Conservation (phyloP, 2,888 invertebrate genomes). For the Lithophane ornitopus region DNA sequence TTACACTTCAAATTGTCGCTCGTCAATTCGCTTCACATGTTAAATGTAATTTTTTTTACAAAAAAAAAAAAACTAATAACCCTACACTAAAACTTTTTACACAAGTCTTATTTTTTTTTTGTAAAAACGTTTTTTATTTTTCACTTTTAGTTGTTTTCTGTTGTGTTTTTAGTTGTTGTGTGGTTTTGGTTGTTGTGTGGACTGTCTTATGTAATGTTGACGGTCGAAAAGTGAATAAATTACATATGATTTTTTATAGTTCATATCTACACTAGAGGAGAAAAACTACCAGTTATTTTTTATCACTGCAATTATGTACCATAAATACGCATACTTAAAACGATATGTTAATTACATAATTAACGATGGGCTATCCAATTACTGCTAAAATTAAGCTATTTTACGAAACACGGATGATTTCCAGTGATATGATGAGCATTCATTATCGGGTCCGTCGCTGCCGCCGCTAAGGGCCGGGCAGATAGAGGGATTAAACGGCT, state of each 20-base stretch:
- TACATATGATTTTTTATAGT: background rate
- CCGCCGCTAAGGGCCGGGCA: slow-evolving; percentile 40
- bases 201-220: no score
- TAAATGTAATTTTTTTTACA: no score
- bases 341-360: slow-evolving; percentile 36
- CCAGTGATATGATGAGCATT: slow-evolving; percentile 50
- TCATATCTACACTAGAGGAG: background rate
- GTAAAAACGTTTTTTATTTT: no score
- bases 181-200: no score
- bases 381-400: slow-evolving; percentile 52
- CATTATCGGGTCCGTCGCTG: slow-evolving; percentile 36
- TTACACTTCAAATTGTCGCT: background rate
- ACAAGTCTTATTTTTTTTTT: no score
- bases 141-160: no score
- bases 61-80: no score
- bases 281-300: slow-evolving; percentile 14
- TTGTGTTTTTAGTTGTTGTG: no score
- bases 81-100: no score
- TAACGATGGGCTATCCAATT: slow-evolving; percentile 50
- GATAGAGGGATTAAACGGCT: slow-evolving; percentile 19
- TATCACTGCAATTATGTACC: slow-evolving; percentile 24
- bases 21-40: background rate
- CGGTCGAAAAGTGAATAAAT: no score
- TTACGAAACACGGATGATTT: slow-evolving; percentile 39
- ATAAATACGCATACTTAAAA: slow-evolving; percentile 34